These are phyloP conservation scores for Gobiocypris rarus DNA, from an alignment of 2,113 vertebrate genomes.

Conservation along the genomic window DNA sequence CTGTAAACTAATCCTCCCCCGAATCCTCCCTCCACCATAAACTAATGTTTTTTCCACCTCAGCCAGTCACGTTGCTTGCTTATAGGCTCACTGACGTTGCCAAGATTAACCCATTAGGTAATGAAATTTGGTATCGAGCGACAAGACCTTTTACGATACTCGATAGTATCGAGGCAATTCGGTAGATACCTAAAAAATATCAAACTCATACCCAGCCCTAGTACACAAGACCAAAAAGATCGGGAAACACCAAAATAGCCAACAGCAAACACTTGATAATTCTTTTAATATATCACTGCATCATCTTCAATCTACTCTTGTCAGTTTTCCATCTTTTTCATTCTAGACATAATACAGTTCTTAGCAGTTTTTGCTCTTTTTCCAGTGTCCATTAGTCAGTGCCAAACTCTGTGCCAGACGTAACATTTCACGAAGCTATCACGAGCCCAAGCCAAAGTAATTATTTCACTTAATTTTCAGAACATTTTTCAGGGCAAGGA, in stretches of 20 bases:
- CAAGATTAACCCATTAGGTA: no score
- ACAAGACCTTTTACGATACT: no score
- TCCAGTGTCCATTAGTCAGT: slow-evolving; percentile 26
- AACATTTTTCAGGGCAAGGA: slow-evolving; percentile 26
- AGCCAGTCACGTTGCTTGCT: no score
- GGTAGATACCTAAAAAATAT: no score
- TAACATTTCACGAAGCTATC: slow-evolving; percentile 41
- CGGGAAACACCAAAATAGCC: neutral
- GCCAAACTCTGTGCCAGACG: slow-evolving; percentile 22
- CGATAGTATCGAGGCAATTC: no score
- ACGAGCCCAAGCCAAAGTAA: slow-evolving; percentile 2
- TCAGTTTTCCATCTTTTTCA: slow-evolving; percentile 16
- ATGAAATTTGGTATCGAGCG: no score
- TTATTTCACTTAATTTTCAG: slow-evolving; percentile 39
- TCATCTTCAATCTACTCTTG: neutral
- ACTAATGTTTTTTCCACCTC: no score
- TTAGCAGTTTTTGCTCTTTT: slow-evolving; percentile 16
- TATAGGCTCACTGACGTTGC: no score
- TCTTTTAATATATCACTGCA: neutral
- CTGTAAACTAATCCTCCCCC: no score
- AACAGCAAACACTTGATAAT: neutral
- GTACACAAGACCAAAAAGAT: neutral
- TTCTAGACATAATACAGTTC: slow-evolving; percentile 4
- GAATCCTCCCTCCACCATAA: no score
- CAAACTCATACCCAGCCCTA: no score